Conservation (phyloP, 2,888 invertebrate species). For the Andrena bicolor region DNA sequence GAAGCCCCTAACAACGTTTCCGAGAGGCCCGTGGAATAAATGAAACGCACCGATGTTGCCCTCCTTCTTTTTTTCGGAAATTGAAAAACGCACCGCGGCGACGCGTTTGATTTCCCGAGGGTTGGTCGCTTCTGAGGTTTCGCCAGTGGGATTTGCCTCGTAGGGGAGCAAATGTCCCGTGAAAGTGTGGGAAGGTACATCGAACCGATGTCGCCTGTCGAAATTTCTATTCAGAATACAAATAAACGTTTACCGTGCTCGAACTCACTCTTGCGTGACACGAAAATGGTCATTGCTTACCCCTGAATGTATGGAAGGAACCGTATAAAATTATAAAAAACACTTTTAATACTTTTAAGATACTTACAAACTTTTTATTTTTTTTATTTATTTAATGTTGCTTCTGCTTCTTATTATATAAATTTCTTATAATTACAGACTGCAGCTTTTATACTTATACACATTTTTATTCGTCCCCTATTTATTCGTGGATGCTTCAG, state of each 20-base stretch:
- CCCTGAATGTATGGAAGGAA: neutral
- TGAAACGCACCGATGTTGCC: neutral
- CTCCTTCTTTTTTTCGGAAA: constrained; percentile 6
- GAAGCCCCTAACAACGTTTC: neutral
- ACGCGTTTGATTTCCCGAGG: constrained; percentile 38
- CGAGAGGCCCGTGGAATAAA: neutral
- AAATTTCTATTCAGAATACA: neutral
- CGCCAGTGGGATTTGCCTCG: neutral
- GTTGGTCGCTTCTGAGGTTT: constrained; percentile 13
- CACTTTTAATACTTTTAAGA: too few species aligned
- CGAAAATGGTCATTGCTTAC: neutral
- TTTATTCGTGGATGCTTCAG: too few species aligned
- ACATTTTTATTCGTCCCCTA: too few species aligned
- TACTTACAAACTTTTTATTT: too few species aligned
- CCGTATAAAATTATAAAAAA: too few species aligned
- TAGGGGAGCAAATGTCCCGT: constrained; percentile 17
- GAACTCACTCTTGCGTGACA: neutral
- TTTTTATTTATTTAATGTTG: too few species aligned
- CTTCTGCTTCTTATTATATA: too few species aligned
- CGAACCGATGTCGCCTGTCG: neutral
- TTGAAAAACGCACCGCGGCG: constrained; percentile 13
- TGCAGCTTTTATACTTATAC: too few species aligned
- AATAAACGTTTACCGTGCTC: neutral
- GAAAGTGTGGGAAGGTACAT: neutral
- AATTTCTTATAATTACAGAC: too few species aligned